phyloP scores from a whole-genome alignment of 1,140 invertebrate genomes.

The Drosophila subpulchrella region DNA sequence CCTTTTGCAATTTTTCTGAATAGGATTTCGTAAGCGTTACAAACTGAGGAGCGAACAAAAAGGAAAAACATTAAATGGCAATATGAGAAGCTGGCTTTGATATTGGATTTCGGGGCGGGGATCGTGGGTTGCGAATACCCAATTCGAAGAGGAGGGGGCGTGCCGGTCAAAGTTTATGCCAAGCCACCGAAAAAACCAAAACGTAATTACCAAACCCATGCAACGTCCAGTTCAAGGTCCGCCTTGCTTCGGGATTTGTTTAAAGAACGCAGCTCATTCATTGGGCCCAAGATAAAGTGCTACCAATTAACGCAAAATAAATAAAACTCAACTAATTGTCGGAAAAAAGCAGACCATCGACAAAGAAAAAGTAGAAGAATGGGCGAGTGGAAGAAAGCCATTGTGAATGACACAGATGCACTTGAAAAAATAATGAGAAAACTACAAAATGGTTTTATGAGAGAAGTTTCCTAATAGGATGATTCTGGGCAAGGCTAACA shows the following conservation, averaged over 20 bases:
- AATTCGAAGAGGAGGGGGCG: not conserved
- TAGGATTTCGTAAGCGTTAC: conserved; percentile 78
- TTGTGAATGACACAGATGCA: conserved; percentile 9
- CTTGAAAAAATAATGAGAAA: conserved; percentile 1
- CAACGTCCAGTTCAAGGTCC: conserved; percentile 65
- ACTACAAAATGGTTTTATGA: not conserved
- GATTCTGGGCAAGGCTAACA: too few relatives aligned
- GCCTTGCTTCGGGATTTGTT: conserved; percentile 63
- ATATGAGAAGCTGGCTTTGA: conserved; percentile 73
- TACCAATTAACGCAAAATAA: conserved; percentile 84
- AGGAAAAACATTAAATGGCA: conserved; percentile 77
- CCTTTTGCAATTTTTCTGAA: conserved; percentile 80
- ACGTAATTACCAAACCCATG: conserved; percentile 72
- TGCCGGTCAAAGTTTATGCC: conserved; percentile 28
- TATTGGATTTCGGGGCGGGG: conserved; percentile 71
- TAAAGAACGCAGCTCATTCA: conserved; percentile 82
- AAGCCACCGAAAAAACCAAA: conserved; percentile 31
- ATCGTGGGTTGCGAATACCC: conserved; percentile 19
- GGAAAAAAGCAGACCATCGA: conserved; percentile 59
- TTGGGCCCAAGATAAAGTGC: conserved; percentile 82
- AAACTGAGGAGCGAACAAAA: conserved; percentile 67
- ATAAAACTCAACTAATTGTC: conserved; percentile 84
- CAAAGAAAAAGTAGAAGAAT: conserved; percentile 37
- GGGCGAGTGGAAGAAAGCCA: conserved; percentile 26
- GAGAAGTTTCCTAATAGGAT: too few relatives aligned